These are phyloP conservation scores for Anodontia alba DNA, from an alignment of 2,888 invertebrate species.

Conservation along the genomic window DNA sequence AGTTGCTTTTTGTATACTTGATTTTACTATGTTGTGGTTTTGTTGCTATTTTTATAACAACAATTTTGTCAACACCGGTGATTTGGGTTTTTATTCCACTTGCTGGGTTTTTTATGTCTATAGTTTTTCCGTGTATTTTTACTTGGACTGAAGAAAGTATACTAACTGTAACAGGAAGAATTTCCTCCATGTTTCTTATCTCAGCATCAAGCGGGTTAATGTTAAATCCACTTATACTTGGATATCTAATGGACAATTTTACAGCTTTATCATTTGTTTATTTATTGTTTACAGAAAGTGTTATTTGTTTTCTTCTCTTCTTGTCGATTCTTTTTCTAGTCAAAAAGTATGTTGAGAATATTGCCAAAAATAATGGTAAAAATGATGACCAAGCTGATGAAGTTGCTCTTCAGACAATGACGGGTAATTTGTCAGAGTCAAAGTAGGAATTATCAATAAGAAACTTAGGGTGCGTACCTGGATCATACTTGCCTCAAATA, in stretches of 20 bases:
- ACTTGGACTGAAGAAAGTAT: constrained; percentile 69
- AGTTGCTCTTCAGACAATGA: not conserved
- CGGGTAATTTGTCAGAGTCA: too few species aligned
- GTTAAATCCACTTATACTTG: constrained; percentile 65
- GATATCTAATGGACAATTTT: constrained; percentile 62
- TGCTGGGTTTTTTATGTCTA: constrained; percentile 63
- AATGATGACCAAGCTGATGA: not conserved
- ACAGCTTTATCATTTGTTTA: constrained; percentile 61
- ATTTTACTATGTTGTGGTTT: constrained; percentile 53
- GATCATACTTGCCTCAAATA: too few species aligned
- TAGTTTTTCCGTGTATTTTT: constrained; percentile 64
- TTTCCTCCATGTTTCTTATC: constrained; percentile 62
- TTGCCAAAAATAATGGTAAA: not conserved
- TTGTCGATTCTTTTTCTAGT: constrained; percentile 42
- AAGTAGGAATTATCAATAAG: too few species aligned
- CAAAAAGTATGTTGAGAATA: constrained; percentile 32
- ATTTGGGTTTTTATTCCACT: constrained; percentile 61
- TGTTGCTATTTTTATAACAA: constrained; percentile 54
- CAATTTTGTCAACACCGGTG: constrained; percentile 33
- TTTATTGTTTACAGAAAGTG: constrained; percentile 47
- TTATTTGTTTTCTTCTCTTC: constrained; percentile 43
- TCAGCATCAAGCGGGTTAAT: constrained; percentile 53
- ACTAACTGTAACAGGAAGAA: constrained; percentile 60
- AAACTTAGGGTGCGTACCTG: too few species aligned
- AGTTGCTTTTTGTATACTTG: constrained; percentile 80